Conservation (phyloP, 1,140 invertebrate genomes). For the Aphelinus atriplicis region DNA sequence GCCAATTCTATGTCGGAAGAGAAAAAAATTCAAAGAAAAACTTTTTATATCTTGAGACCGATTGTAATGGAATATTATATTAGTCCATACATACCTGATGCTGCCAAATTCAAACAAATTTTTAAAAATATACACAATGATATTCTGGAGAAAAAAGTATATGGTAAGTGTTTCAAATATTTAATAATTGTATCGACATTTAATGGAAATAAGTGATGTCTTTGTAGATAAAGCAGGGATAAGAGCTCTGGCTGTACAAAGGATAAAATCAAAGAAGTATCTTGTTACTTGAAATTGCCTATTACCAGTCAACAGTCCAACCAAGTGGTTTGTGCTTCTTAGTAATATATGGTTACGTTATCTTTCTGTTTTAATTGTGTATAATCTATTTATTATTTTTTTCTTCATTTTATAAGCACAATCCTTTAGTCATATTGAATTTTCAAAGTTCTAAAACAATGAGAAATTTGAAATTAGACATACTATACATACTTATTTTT, state of each 20-base stretch:
- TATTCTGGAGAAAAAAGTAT: conserved; percentile 48
- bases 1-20: conserved; percentile 29
- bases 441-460: too few relatives aligned
- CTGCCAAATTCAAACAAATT: conserved; percentile 49
- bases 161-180: conserved; percentile 44
- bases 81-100: conserved; percentile 52
- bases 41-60: conserved; percentile 51
- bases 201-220: conserved; percentile 30
- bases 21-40: conserved; percentile 42
- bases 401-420: too few relatives aligned
- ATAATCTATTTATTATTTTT: too few relatives aligned
- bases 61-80: conserved; percentile 55
- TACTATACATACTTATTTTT: too few relatives aligned
- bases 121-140: conserved; percentile 52
- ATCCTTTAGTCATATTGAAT: too few relatives aligned
- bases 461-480: too few relatives aligned
- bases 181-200: conserved; percentile 20
- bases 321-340: too few relatives aligned
- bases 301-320: too few relatives aligned
- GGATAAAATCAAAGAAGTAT: conserved; percentile 38
- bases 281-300: not conserved
- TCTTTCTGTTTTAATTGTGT: too few relatives aligned
- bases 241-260: conserved; percentile 42
- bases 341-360: too few relatives aligned
- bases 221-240: conserved; percentile 49